A percentile compares a stretch with the other conserved stretches of the same genome.
These are phyloP conservation scores for Tretioscincus oriximinensis DNA, from an alignment of 2,113 vertebrate species.

Conservation along the genomic window DNA sequence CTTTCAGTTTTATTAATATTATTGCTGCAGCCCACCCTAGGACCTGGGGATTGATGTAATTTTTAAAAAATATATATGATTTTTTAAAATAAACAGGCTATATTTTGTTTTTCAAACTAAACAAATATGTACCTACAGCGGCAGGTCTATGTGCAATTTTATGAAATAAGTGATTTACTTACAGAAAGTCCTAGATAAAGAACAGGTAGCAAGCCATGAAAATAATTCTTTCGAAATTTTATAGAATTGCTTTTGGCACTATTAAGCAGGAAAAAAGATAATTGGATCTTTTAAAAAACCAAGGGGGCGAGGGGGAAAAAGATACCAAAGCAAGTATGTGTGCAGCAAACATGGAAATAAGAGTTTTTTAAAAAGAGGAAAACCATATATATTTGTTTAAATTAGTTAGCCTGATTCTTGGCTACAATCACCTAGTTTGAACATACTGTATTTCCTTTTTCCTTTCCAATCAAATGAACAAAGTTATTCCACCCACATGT, in stretches of 20 bases:
- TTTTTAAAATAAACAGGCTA: too few species aligned
- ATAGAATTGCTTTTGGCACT: background rate
- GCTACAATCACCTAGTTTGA: background rate
- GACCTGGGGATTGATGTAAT: too few species aligned
- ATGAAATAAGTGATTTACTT: too few species aligned
- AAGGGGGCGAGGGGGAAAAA: background rate
- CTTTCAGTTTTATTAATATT: too few species aligned
- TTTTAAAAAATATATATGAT: too few species aligned
- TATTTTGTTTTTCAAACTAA: too few species aligned
- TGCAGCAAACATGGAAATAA: background rate
- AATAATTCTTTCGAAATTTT: background rate
- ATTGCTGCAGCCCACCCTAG: too few species aligned
- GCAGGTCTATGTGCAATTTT: too few species aligned
- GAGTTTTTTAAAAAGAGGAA: background rate
- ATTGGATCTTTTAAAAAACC: background rate
- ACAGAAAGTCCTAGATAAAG: background rate
- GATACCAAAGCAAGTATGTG: background rate
- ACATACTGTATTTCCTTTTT: background rate
- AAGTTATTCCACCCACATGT: background rate
- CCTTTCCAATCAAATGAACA: background rate
- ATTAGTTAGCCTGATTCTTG: background rate
- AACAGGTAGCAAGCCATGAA: background rate
- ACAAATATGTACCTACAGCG: too few species aligned
- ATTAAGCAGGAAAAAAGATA: background rate
- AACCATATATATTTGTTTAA: background rate